Conservation (phyloP, 2,113 vertebrate genomes). For the Paramormyrops kingsleyae region DNA sequence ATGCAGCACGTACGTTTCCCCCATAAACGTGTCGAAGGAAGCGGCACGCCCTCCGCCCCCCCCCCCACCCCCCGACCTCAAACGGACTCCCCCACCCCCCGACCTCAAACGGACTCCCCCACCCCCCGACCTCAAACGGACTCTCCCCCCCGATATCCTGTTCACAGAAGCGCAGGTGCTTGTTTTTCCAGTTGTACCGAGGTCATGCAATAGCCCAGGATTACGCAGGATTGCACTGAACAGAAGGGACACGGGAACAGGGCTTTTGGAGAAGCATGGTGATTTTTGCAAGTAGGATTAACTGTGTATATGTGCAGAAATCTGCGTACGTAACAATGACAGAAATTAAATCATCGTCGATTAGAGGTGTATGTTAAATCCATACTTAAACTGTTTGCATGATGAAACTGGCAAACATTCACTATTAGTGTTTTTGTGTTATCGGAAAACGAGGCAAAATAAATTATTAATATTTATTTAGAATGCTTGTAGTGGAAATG, state of each 20-base stretch:
- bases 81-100: too few species aligned
- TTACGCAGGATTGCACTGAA: neutral
- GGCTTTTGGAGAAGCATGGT: neutral
- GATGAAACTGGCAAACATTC: neutral
- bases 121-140: neutral
- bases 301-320: neutral
- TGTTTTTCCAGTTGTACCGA: neutral
- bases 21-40: slow-evolving; percentile 8
- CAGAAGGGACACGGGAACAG: neutral
- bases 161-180: neutral
- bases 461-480: neutral
- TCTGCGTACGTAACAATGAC: neutral
- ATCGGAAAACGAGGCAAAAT: neutral
- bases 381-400: neutral
- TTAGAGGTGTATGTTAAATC: neutral
- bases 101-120: neutral
- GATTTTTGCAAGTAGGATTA: neutral
- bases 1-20: neutral
- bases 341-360: neutral
- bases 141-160: neutral
- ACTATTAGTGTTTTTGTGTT: neutral
- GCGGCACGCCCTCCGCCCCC: neutral
- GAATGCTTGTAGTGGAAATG: neutral
- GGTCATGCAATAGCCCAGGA: neutral
- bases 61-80: neutral